These are phyloP conservation scores for Plemyria rubiginata DNA, from an alignment of 2,888 invertebrate species.

Conservation along the genomic window DNA sequence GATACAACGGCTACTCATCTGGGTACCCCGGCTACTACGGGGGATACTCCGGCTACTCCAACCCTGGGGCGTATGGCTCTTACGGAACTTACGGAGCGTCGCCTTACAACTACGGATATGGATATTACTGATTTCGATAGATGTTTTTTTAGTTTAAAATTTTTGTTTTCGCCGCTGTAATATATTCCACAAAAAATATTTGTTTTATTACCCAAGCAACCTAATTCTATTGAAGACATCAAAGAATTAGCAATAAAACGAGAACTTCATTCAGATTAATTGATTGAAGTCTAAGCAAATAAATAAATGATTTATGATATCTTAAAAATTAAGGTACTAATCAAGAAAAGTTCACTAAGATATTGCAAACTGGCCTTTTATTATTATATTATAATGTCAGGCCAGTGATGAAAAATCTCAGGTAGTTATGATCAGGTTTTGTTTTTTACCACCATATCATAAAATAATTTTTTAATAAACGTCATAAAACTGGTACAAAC, in stretches of 20 bases:
- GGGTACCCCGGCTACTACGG: conserved; percentile 67
- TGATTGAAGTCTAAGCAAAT: conserved; percentile 33
- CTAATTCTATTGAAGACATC: not conserved
- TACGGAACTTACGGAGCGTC: conserved; percentile 65
- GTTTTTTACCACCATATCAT: conserved; percentile 28
- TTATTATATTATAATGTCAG: conserved; percentile 38
- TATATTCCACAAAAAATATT: conserved; percentile 36
- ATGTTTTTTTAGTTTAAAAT: conserved; percentile 3
- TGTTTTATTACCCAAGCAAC: conserved; percentile 7
- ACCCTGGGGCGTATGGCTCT: conserved; percentile 60
- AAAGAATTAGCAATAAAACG: conserved; percentile 7
- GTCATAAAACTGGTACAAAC: conserved; percentile 17
- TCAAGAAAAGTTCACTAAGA: conserved; percentile 39
- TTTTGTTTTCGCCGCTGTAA: conserved; percentile 36
- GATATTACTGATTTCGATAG: conserved; percentile 58
- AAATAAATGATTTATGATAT: conserved; percentile 37
- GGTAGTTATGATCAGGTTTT: conserved; percentile 32
- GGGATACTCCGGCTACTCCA: conserved; percentile 71
- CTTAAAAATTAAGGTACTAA: conserved; percentile 25
- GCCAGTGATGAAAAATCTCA: conserved; percentile 25
- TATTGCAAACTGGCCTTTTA: conserved; percentile 31
- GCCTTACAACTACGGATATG: conserved; percentile 69
- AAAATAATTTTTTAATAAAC: conserved; percentile 22
- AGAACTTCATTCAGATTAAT: not conserved
- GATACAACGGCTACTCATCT: conserved; percentile 61